These are phyloP conservation scores for Gymnocheta viridis DNA, from an alignment of 2,888 invertebrate genomes.

Conservation along the genomic window DNA sequence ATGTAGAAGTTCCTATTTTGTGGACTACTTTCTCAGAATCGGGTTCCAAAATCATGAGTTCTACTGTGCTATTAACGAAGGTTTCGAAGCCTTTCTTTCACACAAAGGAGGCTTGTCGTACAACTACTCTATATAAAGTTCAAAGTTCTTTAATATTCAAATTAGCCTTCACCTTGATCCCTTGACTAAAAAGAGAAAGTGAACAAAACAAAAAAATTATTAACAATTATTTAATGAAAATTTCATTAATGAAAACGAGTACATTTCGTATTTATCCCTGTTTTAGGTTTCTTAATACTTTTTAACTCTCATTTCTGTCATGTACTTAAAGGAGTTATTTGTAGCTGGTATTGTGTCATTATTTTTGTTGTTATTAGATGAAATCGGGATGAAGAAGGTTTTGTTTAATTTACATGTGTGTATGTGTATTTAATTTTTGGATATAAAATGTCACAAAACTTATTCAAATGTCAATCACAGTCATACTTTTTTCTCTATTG, in stretches of 20 bases:
- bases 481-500: conserved; percentile 45
- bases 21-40: too few species aligned
- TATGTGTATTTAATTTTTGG: conserved; percentile 58
- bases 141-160: too few species aligned
- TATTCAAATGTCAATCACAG: conserved; percentile 75
- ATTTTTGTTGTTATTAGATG: conserved; percentile 21
- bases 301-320: conserved; percentile 11
- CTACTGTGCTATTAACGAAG: too few species aligned
- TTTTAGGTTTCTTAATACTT: not conserved
- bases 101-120: too few species aligned
- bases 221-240: conserved; percentile 49
- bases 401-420: conserved; percentile 23
- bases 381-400: conserved; percentile 40
- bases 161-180: not conserved
- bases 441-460: conserved; percentile 74
- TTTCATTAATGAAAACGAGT: conserved; percentile 29
- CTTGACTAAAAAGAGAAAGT: not conserved
- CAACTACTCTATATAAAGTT: too few species aligned
- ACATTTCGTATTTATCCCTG: not conserved
- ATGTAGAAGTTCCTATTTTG: too few species aligned
- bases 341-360: conserved; percentile 27
- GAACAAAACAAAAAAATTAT: not conserved
- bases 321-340: conserved; percentile 39
- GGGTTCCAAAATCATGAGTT: too few species aligned
- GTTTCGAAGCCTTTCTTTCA: too few species aligned